Evolutionary conservation across 2,113 vertebrate species (phyloP).

Genomic region (Phylloscopus trochilus): DNA sequence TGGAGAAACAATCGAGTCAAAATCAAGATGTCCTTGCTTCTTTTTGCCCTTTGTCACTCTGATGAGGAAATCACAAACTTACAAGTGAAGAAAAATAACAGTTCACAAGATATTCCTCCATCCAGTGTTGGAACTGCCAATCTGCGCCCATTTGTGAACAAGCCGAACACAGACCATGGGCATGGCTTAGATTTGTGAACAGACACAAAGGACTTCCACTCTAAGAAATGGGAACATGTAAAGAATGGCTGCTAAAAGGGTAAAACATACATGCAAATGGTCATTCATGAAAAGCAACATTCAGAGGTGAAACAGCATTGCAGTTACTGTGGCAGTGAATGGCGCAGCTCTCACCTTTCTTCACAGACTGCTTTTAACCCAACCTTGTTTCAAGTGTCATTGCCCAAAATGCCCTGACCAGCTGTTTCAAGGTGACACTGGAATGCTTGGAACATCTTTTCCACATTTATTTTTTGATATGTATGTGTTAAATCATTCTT

Average conservation of each 20-base stretch:
- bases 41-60: neutral
- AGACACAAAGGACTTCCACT: neutral
- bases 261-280: neutral
- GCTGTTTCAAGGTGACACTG: neutral
- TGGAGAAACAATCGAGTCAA: neutral
- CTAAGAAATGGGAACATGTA: neutral
- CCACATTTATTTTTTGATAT: neutral
- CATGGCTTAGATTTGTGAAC: neutral
- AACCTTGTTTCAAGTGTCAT: neutral
- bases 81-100: neutral
- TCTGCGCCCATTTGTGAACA: neutral
- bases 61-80: neutral
- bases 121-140: neutral
- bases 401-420: neutral
- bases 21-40: neutral
- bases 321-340: neutral
- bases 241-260: neutral
- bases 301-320: neutral
- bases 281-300: neutral
- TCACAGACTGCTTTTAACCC: neutral
- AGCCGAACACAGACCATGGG: neutral
- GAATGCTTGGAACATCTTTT: neutral
- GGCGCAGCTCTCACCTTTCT: neutral
- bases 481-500: neutral
- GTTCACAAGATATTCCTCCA: neutral